A percentile compares a stretch with the other conserved stretches of the same genome.
phyloP scores from a whole-genome alignment of 1,140 invertebrate genomes.

The Tetranychus cinnabarinus region DNA sequence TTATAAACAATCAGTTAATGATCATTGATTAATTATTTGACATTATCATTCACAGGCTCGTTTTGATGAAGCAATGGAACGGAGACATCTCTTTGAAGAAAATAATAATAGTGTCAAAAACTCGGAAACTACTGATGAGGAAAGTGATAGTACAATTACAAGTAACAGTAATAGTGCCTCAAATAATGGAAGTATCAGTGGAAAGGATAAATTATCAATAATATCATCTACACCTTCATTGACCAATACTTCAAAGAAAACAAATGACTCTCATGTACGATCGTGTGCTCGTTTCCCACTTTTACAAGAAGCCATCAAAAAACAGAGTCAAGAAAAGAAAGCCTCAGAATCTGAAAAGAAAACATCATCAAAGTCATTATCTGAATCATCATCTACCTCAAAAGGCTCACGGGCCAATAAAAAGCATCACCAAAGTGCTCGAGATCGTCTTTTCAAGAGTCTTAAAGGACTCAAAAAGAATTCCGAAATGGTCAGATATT shows the following conservation, averaged over 20 bases:
- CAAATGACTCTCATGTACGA: conserved; percentile 5
- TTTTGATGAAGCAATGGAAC: no score
- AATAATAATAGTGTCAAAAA: neutral
- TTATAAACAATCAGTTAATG: no score
- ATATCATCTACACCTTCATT: neutral
- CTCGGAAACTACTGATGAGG: neutral
- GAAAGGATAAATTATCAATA: neutral
- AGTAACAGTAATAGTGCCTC: neutral
- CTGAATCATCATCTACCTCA: neutral
- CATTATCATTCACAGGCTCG: no score
- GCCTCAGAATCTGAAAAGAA: neutral
- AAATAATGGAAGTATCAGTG: neutral
- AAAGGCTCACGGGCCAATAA: conserved; percentile 1
- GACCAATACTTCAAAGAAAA: neutral
- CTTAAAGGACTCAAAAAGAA: conserved; percentile 9
- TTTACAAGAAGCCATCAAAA: neutral
- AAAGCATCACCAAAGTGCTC: conserved; percentile 6
- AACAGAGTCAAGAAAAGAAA: neutral
- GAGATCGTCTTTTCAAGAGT: conserved; percentile 11
- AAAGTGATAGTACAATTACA: neutral
- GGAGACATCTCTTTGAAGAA: neutral
- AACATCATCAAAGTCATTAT: neutral
- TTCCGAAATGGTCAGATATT: neutral
- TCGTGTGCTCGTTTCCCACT: conserved; percentile 11
- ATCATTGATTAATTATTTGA: no score